Base-by-base conservation (phyloP, 2,888 invertebrate species). In the Hydroisotoma schaefferi region DNA sequence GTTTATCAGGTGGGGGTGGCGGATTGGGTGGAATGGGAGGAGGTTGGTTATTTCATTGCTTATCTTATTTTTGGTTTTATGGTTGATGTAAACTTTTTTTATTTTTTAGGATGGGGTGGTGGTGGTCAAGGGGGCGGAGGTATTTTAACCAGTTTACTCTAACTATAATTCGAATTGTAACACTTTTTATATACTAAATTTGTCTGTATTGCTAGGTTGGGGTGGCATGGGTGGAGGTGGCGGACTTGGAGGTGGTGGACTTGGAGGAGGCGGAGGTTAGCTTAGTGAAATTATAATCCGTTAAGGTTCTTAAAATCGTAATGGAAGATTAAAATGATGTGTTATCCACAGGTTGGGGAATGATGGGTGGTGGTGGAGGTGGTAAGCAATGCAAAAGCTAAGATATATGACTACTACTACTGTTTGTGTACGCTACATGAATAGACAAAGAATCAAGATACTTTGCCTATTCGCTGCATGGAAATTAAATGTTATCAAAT, bases 41-140 rank as follows among this genome's bases (percentile, higher is more conserved):
- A n/a, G n/a, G n/a, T n/a, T n/a, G n/a, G n/a, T n/a, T n/a, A n/a
- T n/a, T n/a, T n/a, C n/a, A n/a, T n/a, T n/a, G n/a, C n/a, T n/a
- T n/a, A n/a, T n/a, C n/a, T n/a, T n/a, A 38, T 33, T 52, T 48
- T 49, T 22, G 28, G 22, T 49, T 33, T 49, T 49, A 49, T 26
- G 29, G 48, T 1, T 25, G 26, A n/a, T 26, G n/a, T 48, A 20
- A n/a, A n/a, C n/a, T n/a, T n/a, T n/a, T n/a, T n/a, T n/a, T n/a
- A n/a, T n/a, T n/a, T 33, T 33, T 33, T 33, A 33, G 40, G 40
- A 8, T 15, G 40, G 15, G 40, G 40, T 4, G 40, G 40, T 26
- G 46, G 46, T 25, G 43, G 43, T 6, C 18, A 20, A 10, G 43
- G 43, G n/a, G 46, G 46, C 15, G 46, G 46, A 46, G 12, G 46